Conservation (phyloP, 1,140 invertebrate genomes). For the Ceratitis capitata region DNA sequence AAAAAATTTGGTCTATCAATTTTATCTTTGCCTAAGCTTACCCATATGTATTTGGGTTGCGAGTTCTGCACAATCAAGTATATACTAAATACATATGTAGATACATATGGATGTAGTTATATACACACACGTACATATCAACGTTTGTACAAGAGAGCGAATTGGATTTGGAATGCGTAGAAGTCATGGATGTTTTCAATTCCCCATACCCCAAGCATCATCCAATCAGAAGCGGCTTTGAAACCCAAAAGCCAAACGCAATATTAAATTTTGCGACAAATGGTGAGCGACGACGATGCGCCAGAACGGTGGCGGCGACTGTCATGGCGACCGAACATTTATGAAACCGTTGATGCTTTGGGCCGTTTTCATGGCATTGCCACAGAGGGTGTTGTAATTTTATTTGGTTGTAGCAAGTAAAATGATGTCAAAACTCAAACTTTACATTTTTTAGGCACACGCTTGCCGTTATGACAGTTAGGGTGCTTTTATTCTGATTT, state of each 20-base stretch:
- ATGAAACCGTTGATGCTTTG: not conserved
- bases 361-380: constrained; percentile 46
- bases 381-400: constrained; percentile 62
- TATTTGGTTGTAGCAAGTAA: constrained; percentile 53
- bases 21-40: no score
- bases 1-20: no score
- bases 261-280: constrained; percentile 6
- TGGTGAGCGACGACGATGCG: not conserved
- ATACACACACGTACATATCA: no score
- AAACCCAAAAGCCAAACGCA: constrained; percentile 52
- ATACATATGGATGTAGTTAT: not conserved
- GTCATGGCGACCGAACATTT: not conserved
- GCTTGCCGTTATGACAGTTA: no score
- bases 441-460: constrained; percentile 50
- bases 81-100: not conserved
- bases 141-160: no score
- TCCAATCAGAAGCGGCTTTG: constrained; percentile 62
- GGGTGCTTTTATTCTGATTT: no score
- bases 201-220: constrained; percentile 60
- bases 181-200: constrained; percentile 48
- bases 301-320: not conserved
- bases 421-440: constrained; percentile 52
- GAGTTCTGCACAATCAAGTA: not conserved
- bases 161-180: not conserved
- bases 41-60: no score